Evolutionary conservation across 2,888 invertebrate genomes (phyloP).

Genomic region (Apodemia zela): DNA sequence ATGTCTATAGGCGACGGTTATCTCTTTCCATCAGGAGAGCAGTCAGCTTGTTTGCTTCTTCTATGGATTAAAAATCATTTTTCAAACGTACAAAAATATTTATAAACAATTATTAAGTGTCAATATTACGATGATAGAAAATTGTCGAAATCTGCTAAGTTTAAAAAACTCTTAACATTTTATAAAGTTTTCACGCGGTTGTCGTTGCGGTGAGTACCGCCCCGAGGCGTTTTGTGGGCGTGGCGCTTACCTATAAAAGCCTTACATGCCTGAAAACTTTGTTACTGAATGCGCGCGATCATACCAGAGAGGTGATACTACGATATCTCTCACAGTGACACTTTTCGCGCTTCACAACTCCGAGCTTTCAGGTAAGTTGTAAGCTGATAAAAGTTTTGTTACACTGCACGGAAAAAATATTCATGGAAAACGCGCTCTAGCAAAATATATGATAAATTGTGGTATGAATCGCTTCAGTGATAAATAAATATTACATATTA

Average conservation of each 20-base stretch:
- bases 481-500: no score
- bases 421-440: conserved; percentile 25
- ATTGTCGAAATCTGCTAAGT: conserved; percentile 19
- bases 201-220: conserved; percentile 43
- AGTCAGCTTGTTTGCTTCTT: no score
- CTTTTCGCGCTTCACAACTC: conserved; percentile 33
- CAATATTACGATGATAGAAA: no score
- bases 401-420: conserved; percentile 32
- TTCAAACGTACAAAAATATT: no score
- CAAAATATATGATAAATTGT: background rate
- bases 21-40: no score
- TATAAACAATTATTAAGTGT: no score
- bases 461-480: no score
- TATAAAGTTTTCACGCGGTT: conserved; percentile 40
- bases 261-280: conserved; percentile 60
- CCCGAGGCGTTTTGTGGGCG: conserved; percentile 67
- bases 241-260: conserved; percentile 69
- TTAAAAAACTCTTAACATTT: conserved; percentile 36
- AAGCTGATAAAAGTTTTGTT: conserved; percentile 33
- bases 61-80: no score
- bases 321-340: conserved; percentile 37
- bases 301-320: conserved; percentile 52
- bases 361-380: conserved; percentile 40
- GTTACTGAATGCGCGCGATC: conserved; percentile 70
- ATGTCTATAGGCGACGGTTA: no score